Evolutionary conservation across 2,113 vertebrate genomes (phyloP).

Genomic region (Vanacampus margaritifer): DNA sequence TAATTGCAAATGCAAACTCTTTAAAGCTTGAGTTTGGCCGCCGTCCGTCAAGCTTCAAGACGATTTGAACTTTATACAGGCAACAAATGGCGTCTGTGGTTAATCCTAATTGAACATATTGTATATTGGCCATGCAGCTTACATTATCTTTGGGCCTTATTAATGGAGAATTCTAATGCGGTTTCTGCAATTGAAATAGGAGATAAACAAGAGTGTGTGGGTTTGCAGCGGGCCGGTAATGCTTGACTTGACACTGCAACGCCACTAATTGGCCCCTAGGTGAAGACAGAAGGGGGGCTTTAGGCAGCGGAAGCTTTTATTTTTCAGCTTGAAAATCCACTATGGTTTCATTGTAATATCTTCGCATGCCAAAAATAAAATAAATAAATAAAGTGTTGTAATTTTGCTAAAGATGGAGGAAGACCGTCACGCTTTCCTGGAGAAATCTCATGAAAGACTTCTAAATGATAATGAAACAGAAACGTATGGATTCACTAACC

Average conservation of each 20-base stretch:
- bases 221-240: conserved; percentile 51
- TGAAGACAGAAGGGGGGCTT: conserved; percentile 43
- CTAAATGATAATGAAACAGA: conserved; percentile 12
- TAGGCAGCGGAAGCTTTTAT: conserved; percentile 51
- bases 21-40: conserved; percentile 58
- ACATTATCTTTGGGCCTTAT: conserved; percentile 62
- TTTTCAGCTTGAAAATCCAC: conserved; percentile 43
- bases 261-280: conserved; percentile 69
- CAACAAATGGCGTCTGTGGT: conserved; percentile 53
- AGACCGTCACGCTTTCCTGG: conserved; percentile 26
- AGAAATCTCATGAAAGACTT: not conserved
- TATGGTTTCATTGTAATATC: conserved; percentile 27
- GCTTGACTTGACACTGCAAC: conserved; percentile 67
- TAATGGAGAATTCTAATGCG: conserved; percentile 67
- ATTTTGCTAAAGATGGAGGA: not conserved
- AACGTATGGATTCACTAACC: not conserved
- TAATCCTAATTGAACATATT: conserved; percentile 70
- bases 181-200: conserved; percentile 66
- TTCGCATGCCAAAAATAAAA: conserved; percentile 23
- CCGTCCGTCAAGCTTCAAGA: conserved; percentile 54
- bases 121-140: conserved; percentile 56
- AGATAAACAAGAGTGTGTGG: conserved; percentile 62
- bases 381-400: not conserved
- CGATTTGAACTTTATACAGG: conserved; percentile 52
- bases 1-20: conserved; percentile 62